These are phyloP conservation scores for Elysia crispata DNA, from an alignment of 2,888 invertebrate genomes.

Conservation along the genomic window DNA sequence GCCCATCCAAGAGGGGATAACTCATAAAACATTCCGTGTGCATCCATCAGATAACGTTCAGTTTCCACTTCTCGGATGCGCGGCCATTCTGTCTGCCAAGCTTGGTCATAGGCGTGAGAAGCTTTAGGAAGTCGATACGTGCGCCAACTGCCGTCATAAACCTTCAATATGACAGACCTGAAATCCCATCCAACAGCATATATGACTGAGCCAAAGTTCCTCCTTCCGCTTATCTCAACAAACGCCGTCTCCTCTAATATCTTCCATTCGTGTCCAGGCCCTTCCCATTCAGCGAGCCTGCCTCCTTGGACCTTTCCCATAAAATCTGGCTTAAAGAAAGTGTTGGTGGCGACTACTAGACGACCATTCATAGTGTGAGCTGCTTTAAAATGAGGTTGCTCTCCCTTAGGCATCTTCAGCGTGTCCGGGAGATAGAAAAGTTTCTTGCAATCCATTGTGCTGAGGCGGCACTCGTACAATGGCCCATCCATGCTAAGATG, in stretches of 20 bases:
- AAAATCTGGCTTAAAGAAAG: slow-evolving; percentile 56
- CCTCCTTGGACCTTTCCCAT: slow-evolving; percentile 53
- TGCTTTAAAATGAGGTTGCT: slow-evolving; percentile 58
- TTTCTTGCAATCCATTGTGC: slow-evolving; percentile 47
- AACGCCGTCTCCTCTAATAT: slow-evolving; percentile 55
- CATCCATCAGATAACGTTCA: slow-evolving; percentile 56
- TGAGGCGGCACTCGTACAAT: slow-evolving; percentile 56
- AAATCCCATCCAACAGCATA: slow-evolving; percentile 58
- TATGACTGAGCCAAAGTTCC: slow-evolving; percentile 56
- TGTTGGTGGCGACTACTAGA: slow-evolving; percentile 55
- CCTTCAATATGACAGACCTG: slow-evolving; percentile 55
- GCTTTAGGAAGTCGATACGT: slow-evolving; percentile 58
- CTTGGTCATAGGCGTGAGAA: slow-evolving; percentile 56
- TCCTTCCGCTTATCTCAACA: slow-evolving; percentile 57
- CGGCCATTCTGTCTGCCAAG: slow-evolving; percentile 58
- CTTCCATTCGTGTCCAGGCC: slow-evolving; percentile 53
- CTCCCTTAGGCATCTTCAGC: slow-evolving; percentile 54
- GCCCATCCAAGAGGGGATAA: slow-evolving; percentile 56
- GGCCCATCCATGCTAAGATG: slow-evolving; percentile 57
- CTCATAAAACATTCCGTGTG: slow-evolving; percentile 57
- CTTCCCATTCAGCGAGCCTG: slow-evolving; percentile 56
- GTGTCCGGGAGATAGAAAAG: slow-evolving; percentile 53
- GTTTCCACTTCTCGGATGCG: slow-evolving; percentile 56
- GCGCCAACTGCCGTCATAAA: slow-evolving; percentile 54
- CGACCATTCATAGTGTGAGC: slow-evolving; percentile 57